phyloP scores from a whole-genome alignment of 37 sponge, comb jelly and placozoan genomes.

The Corticium candelabrum region DNA sequence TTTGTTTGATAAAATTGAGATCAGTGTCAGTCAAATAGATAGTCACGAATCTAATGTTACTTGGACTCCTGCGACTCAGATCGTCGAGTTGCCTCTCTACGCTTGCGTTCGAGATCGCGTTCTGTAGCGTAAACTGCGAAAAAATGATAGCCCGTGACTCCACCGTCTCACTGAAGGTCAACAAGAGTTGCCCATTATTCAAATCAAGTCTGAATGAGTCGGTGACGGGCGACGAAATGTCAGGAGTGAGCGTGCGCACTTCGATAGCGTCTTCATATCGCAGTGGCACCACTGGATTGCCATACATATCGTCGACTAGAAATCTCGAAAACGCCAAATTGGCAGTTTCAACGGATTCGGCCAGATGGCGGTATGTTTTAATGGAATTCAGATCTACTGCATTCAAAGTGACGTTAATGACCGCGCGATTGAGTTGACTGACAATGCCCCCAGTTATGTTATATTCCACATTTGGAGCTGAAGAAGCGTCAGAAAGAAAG shows the following conservation, averaged over 20 bases:
- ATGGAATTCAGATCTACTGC: conserved; percentile 58
- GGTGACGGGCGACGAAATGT: conserved; percentile 27
- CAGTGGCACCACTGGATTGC: conserved; percentile 33
- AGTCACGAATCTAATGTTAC: conserved; percentile 26
- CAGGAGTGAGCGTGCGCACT: conserved; percentile 27
- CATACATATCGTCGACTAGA: conserved; percentile 53
- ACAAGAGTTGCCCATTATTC: conserved; percentile 44
- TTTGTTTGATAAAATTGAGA: conserved; percentile 51
- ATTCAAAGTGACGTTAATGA: conserved; percentile 41
- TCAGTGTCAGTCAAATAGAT: conserved; percentile 36
- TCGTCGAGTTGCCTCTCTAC: conserved; percentile 1
- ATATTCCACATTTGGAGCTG: not conserved
- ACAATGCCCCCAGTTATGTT: not conserved
- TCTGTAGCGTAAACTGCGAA: not conserved
- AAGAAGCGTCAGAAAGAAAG: not conserved
- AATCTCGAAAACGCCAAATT: conserved; percentile 33
- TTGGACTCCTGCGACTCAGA: conserved; percentile 1
- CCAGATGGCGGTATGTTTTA: conserved; percentile 37
- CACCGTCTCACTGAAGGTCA: conserved; percentile 71
- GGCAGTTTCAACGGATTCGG: conserved; percentile 21
- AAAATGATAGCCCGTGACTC: conserved; percentile 15
- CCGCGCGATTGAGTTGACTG: conserved; percentile 11
- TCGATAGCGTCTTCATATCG: conserved; percentile 35
- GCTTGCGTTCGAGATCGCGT: conserved; percentile 6
- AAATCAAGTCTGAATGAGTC: conserved; percentile 44